Percentiles rank a stretch among this genome's conserved stretches.
Conservation (phyloP, 2,113 vertebrate species). For the Lynx canadensis region DNA sequence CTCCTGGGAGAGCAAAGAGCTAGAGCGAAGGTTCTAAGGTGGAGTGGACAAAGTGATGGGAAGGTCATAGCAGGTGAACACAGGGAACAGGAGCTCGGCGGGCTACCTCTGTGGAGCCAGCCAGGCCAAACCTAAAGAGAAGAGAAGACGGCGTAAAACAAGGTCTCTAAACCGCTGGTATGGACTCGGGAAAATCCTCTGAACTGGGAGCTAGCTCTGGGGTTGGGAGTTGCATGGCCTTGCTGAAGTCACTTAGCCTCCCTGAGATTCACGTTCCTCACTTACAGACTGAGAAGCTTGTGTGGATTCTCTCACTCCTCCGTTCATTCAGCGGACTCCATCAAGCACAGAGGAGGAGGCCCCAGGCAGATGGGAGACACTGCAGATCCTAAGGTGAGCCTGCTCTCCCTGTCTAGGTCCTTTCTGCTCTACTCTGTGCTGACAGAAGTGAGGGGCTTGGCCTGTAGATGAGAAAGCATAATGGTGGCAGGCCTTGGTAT, state of each 20-base stretch:
- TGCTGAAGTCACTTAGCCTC: not conserved
- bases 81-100: not conserved
- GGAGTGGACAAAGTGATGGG: not conserved
- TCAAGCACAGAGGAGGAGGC: not conserved
- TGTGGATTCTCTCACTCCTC: too few relatives aligned
- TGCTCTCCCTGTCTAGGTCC: not conserved
- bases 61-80: not conserved
- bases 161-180: not conserved
- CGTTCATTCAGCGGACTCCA: fast-evolving
- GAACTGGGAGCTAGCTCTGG: not conserved
- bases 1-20: not conserved
- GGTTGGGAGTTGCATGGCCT: not conserved
- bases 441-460: not conserved
- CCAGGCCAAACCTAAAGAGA: not conserved
- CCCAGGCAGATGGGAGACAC: not conserved
- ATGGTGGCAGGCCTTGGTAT: not conserved
- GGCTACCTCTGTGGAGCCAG: not conserved
- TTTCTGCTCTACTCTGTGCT: not conserved
- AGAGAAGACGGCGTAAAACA: not conserved
- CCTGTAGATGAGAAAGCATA: not conserved
- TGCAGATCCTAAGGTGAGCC: not conserved
- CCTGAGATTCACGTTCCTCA: not conserved
- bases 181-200: not conserved
- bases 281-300: not conserved
- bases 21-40: not conserved